Percentiles rank a stretch among this genome's conserved stretches.
Conservation (phyloP, 2,888 invertebrate genomes). For the Alcis repandata region DNA sequence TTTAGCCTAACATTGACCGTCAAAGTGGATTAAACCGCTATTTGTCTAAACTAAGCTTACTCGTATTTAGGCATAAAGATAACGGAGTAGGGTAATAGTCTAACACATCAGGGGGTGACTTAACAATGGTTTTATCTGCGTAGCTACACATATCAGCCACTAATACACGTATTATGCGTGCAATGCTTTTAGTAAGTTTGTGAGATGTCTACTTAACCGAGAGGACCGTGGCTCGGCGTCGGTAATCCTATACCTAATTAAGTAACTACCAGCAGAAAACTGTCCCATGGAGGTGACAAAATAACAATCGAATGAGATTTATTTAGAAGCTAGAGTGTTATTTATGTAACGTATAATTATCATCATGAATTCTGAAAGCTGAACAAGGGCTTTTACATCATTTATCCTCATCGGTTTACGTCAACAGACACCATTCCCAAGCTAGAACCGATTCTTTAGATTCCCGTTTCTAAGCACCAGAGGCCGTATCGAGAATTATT, state of each 20-base stretch:
- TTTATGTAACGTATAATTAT: too few species aligned
- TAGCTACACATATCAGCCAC: conserved; percentile 1
- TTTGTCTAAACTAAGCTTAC: conserved; percentile 14
- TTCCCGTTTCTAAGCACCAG: too few species aligned
- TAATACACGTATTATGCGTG: background rate
- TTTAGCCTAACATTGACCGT: conserved; percentile 5
- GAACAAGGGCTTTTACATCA: too few species aligned
- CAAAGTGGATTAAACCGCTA: conserved; percentile 11
- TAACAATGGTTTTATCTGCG: conserved; percentile 7
- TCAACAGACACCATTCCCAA: too few species aligned
- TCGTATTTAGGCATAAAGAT: conserved; percentile 19
- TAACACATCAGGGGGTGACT: conserved; percentile 9
- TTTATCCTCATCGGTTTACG: too few species aligned
- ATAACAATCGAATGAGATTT: background rate
- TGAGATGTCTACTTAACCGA: background rate
- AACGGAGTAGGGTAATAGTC: conserved; percentile 21
- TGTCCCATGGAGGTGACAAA: too few species aligned
- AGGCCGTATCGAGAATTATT: too few species aligned
- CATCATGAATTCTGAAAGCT: too few species aligned
- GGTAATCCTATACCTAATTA: too few species aligned
- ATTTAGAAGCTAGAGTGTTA: background rate
- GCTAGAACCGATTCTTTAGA: too few species aligned
- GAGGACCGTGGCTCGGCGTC: too few species aligned
- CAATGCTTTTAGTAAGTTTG: conserved; percentile 5
- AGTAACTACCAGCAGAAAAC: too few species aligned